A percentile compares a stretch with the other conserved stretches of the same genome.
Evolutionary conservation across 2,113 vertebrate genomes (phyloP).

Genomic region (Conger conger): DNA sequence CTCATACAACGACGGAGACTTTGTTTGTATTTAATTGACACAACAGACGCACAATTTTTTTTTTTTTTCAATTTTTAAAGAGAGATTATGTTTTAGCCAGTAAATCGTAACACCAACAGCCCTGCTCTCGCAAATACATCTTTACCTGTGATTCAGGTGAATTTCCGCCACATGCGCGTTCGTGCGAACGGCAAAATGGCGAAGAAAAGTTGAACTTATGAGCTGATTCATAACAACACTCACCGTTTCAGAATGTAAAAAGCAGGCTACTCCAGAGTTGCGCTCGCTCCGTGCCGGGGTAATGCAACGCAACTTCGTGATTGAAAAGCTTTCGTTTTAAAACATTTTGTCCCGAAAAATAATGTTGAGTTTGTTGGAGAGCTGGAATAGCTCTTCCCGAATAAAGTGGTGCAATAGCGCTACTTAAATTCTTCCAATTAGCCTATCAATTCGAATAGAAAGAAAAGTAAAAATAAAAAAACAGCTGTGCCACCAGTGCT

Average conservation of each 20-base stretch:
- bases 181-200: slow-evolving; percentile 35
- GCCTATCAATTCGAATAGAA: not conserved
- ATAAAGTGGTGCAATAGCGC: not conserved
- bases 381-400: not conserved
- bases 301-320: not conserved
- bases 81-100: not conserved
- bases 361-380: not conserved
- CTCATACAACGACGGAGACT: not conserved
- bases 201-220: slow-evolving; percentile 36
- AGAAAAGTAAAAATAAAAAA: not conserved
- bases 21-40: not conserved
- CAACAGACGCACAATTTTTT: not conserved
- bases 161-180: slow-evolving; percentile 55
- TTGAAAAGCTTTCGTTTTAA: not conserved
- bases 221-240: slow-evolving; percentile 45
- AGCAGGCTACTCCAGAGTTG: not conserved
- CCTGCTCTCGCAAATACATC: not conserved
- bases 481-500: not conserved
- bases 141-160: slow-evolving; percentile 67
- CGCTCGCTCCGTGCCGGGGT: not conserved
- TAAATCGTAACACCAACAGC: not conserved
- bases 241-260: slow-evolving; percentile 40
- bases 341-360: not conserved
- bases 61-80: not conserved
- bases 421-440: not conserved